Base-by-base conservation (phyloP, 2,888 invertebrate genomes). In the Leucophenga maculata region DNA sequence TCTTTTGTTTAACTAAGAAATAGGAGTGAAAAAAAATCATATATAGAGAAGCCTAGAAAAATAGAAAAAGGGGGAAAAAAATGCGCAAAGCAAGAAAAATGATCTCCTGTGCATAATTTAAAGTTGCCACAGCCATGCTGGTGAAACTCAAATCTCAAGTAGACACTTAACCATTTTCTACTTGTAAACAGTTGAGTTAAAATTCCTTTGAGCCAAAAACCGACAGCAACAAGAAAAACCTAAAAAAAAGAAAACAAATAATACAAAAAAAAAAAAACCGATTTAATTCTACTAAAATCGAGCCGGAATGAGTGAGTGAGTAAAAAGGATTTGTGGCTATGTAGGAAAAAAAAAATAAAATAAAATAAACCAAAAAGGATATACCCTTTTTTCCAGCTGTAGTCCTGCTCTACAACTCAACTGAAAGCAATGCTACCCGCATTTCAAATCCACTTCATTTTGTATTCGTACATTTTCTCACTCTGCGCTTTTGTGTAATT, bases 61-160 rank as follows among this genome's bases (percentile, higher is more conserved):
- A 16, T 16, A n/a, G 16, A 26, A 59, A 59, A 22, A 57, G 31
- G 31, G 16, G 16, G 8, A 26, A 55, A 44, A 52, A 57, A 65
- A 46, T 65, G 62, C 44, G n/a, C 26, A 69, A 75, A 74, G 48
- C 48, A 77, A 83, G 80, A 78, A 84, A 83, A 82, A 84, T 84
- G 78, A 80, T 81, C 81, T 81, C 79, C 76, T 78, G 80, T 82
- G 81, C 81, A 81, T 84, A 81, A 84, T 84, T 83, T 82, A 82
- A 84, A 82, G 80, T 80, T 74, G 78, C 82, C 80, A 77, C 73
- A 54, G 54, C 9, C 11, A 54, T 26, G 57, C 57, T 26, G 22
- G 13, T n/a, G 31, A 3, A 59, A 46, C 77, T 20, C 74, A 76
- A 84, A 78, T 82, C 83, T 84, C 82, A 77, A 77, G 82, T 70